Percentiles rank a stretch among this genome's conserved stretches.
Evolutionary conservation across 1,140 invertebrate genomes (phyloP).

Genomic region (Bombus pascuorum): DNA sequence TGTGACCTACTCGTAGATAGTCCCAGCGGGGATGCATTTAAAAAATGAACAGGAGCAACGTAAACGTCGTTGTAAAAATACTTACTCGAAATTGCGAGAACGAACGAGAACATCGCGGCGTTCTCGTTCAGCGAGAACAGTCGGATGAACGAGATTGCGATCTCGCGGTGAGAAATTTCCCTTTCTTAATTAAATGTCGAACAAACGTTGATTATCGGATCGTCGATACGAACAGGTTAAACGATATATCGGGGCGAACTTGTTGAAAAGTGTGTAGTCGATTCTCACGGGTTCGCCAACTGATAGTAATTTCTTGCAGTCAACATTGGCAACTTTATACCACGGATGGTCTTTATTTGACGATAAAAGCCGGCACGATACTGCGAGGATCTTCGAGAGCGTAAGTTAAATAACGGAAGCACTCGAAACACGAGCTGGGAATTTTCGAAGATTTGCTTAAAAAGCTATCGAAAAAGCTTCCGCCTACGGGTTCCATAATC

Average conservation of each 20-base stretch:
- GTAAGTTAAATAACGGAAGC: background rate
- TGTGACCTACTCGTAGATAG: background rate
- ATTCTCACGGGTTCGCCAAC: background rate
- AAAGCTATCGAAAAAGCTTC: too few relatives aligned
- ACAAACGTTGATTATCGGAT: background rate
- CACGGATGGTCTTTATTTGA: constrained; percentile 12
- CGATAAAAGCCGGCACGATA: background rate
- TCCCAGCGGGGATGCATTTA: background rate
- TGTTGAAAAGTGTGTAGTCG: background rate
- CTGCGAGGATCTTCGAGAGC: background rate
- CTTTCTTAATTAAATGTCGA: background rate
- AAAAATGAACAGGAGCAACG: background rate
- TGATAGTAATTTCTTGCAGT: background rate
- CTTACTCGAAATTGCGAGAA: background rate
- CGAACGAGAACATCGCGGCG: background rate
- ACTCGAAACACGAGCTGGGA: background rate
- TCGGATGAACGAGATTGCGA: background rate
- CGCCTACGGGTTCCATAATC: background rate
- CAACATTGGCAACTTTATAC: constrained; percentile 9
- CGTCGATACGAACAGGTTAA: background rate
- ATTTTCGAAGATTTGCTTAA: background rate
- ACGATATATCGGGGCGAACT: background rate
- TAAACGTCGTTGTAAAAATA: constrained; percentile 8
- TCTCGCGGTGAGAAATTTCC: too few relatives aligned
- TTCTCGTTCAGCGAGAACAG: background rate